Base-by-base conservation (phyloP, 2,113 vertebrate species). In the Forbesichthys papilliferus region DNA sequence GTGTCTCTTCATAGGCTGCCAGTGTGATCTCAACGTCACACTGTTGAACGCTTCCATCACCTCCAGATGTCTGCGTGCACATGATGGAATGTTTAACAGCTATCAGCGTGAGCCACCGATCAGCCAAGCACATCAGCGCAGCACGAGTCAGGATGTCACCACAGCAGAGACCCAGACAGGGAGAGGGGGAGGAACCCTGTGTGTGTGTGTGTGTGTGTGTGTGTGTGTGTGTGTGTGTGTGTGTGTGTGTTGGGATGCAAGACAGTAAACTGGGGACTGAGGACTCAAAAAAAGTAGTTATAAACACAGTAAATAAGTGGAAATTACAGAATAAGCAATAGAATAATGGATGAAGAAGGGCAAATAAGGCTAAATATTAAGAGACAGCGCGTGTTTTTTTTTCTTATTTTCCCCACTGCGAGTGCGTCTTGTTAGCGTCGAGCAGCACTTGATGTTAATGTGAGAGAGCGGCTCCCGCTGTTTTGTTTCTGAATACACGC, bases 71-170 rank as follows among this genome's bases (percentile, higher is more conserved):
- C 78, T 82, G 73, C 72, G 87, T 84, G 20, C 52, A 73, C 68
- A 60, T 77, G 82, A 76, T 62, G 75, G 81, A 79, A 81, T 82
- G 75, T 82, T 85, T 85, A 87, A 86, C 80, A 84, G 86, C 82
- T 81, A 46, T 46, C 86, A 89, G 84, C 73, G 10, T 82, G 85
- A 78, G 61, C 73, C 81, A 59, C 75, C 71, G 85, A 87, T 85
- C 84, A 87, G 79, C 75, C 80, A 66, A 78, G 80, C 85, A 80
- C 82, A 87, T 87, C 87, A 82, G 83, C 83, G 73, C 77, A 70
- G 82, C 74, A 81, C 69, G 77, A 86, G 75, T 74, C 82, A 89
- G 82, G 79, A 85, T 83, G 84, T 83, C 81, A 81, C 79, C 72
- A 46, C 66, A 82, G 86, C 0, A 88, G 84, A 73, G 82, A 53